Evolutionary conservation across 2,888 invertebrate genomes (phyloP).

Genomic region (Embidobia sp.): DNA sequence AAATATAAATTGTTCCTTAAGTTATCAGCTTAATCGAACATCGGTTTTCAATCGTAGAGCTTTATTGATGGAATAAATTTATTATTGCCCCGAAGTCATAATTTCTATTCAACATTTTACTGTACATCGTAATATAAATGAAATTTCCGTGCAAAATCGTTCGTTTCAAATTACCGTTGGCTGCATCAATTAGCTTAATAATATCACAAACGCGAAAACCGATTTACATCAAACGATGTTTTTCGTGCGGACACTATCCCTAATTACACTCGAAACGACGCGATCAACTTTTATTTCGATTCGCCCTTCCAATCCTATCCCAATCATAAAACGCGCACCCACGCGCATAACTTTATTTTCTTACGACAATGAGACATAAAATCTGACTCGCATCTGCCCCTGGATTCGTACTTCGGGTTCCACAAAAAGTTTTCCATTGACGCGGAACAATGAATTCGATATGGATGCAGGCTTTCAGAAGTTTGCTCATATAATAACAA

Average conservation of each 20-base stretch:
- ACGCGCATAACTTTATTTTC: conserved; percentile 31
- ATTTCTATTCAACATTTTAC: not conserved
- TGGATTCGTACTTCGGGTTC: conserved; percentile 12
- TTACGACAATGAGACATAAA: conserved; percentile 37
- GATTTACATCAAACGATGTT: too few relatives aligned
- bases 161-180: too few relatives aligned
- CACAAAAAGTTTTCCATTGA: conserved; percentile 52
- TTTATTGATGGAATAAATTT: conserved; percentile 19
- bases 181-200: too few relatives aligned
- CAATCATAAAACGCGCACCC: conserved; percentile 21
- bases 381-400: conserved; percentile 18
- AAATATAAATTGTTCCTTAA: not conserved
- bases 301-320: not conserved
- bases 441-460: conserved; percentile 47
- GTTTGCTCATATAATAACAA: conserved; percentile 62
- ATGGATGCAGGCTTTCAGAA: conserved; percentile 55
- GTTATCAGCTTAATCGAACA: conserved; percentile 7
- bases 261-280: conserved; percentile 8
- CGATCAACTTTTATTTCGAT: conserved; percentile 14
- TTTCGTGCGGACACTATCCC: too few relatives aligned
- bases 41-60: conserved; percentile 14
- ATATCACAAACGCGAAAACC: too few relatives aligned
- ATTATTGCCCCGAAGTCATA: conserved; percentile 1
- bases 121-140: not conserved
- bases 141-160: conserved; percentile 6